phyloP scores from a whole-genome alignment of 37 sponge, comb jelly and placozoan species.

The Axinella damicornis region DNA sequence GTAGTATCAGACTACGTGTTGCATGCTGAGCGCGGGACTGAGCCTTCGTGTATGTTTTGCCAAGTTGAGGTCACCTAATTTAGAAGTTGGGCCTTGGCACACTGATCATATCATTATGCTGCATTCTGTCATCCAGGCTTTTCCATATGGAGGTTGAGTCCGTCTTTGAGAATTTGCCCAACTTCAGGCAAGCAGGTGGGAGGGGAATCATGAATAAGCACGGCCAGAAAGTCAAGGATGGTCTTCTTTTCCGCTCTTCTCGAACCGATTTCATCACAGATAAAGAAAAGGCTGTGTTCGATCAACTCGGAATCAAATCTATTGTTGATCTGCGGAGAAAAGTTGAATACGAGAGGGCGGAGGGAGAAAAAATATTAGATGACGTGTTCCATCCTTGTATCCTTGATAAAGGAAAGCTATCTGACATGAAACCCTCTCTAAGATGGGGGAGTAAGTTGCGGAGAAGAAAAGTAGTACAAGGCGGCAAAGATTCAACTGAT shows the following conservation, averaged over 20 bases:
- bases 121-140: too few species aligned
- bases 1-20: too few species aligned
- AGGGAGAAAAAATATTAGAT: conserved; percentile 72
- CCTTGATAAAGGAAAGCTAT: conserved; percentile 62
- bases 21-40: too few species aligned
- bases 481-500: neutral
- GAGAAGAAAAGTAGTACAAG: neutral
- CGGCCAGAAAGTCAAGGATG: conserved; percentile 61
- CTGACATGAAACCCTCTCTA: conserved; percentile 35
- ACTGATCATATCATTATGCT: too few species aligned
- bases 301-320: conserved; percentile 64
- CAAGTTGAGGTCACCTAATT: too few species aligned
- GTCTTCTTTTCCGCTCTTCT: conserved; percentile 79
- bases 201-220: conserved; percentile 25
- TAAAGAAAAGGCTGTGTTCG: conserved; percentile 50
- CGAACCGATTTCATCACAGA: conserved; percentile 77
- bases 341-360: conserved; percentile 60
- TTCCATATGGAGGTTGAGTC: conserved; percentile 3
- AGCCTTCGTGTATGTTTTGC: too few species aligned
- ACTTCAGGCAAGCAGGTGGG: conserved; percentile 86
- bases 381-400: conserved; percentile 42
- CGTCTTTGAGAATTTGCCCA: conserved; percentile 75
- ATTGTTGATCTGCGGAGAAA: conserved; percentile 77
- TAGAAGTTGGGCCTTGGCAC: too few species aligned
- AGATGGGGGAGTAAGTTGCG: conserved; percentile 31